These are phyloP conservation scores for Brachyhypopomus occidentalis DNA, from an alignment of 2,113 vertebrate genomes.

Conservation along the genomic window DNA sequence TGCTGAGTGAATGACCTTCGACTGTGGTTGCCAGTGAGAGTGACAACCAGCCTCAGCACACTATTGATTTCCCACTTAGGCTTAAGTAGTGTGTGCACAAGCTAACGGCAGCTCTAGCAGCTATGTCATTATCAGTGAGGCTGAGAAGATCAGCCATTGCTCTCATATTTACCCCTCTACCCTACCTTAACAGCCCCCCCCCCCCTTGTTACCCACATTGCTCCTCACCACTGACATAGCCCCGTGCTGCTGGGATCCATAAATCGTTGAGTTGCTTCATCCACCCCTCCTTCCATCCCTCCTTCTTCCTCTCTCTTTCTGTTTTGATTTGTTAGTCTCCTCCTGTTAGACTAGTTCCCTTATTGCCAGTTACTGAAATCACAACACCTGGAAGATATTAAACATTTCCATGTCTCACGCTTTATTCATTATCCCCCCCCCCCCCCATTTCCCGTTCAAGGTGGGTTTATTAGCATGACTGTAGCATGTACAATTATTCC, in stretches of 20 bases:
- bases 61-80: slow-evolving; percentile 99
- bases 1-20: slow-evolving; percentile 89
- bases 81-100: slow-evolving; percentile 97
- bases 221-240: slow-evolving; percentile 82
- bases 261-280: slow-evolving; percentile 73
- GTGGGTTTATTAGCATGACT: no score
- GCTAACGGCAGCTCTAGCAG: slow-evolving; percentile 94
- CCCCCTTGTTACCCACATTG: not conserved
- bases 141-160: slow-evolving; percentile 82
- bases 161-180: slow-evolving; percentile 79
- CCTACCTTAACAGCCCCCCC: not conserved
- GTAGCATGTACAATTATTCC: no score
- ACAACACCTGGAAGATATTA: slow-evolving; percentile 57
- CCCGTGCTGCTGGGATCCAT: slow-evolving; percentile 83
- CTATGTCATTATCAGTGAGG: slow-evolving; percentile 99
- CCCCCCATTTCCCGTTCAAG: no score
- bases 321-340: not conserved
- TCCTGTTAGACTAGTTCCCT: slow-evolving; percentile 30
- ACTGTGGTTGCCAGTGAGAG: slow-evolving; percentile 96
- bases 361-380: slow-evolving; percentile 49
- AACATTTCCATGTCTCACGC: slow-evolving; percentile 47
- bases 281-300: slow-evolving; percentile 61
- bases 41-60: slow-evolving; percentile 86
- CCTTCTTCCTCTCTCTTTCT: slow-evolving; percentile 51
- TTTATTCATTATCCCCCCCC: no score